phyloP scores from a whole-genome alignment of 2,797 vertebrate genomes.

The Scomberomorus guttatus region DNA sequence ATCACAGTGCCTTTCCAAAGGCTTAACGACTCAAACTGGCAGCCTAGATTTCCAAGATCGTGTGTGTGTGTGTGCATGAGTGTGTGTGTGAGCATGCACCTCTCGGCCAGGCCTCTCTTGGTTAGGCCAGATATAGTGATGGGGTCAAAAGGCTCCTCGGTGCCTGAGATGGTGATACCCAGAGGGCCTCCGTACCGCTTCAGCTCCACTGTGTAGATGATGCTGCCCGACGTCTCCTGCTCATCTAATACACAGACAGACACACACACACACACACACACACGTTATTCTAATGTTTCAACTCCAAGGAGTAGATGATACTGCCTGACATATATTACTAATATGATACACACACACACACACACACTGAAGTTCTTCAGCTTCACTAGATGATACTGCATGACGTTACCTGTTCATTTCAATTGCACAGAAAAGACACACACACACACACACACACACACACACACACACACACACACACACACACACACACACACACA shows the following conservation, averaged over 20 bases:
- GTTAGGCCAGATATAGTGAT: conserved; percentile 97
- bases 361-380: conserved; percentile 1
- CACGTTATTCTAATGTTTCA: conserved; percentile 41
- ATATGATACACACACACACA: conserved; percentile 28
- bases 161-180: conserved; percentile 98
- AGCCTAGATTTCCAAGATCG: conserved; percentile 19
- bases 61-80: conserved; percentile 8
- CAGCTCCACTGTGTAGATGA: conserved; percentile 98
- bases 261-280: conserved; percentile 8
- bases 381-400: conserved; percentile 78
- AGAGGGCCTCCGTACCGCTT: conserved; percentile 96
- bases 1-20: not conserved
- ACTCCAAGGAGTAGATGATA: conserved; percentile 6
- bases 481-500: no score
- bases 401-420: conserved; percentile 63
- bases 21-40: not conserved
- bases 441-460: conserved; percentile 7
- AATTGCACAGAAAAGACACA: conserved; percentile 10
- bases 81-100: conserved; percentile 80
- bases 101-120: conserved; percentile 95
- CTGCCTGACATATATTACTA: not conserved
- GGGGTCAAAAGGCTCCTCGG: conserved; percentile 98
- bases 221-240: conserved; percentile 96
- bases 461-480: not conserved
- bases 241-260: conserved; percentile 86